These are phyloP conservation scores for Ailuropoda melanoleuca DNA, from an alignment of 2,113 vertebrate species.

Conservation along the genomic window DNA sequence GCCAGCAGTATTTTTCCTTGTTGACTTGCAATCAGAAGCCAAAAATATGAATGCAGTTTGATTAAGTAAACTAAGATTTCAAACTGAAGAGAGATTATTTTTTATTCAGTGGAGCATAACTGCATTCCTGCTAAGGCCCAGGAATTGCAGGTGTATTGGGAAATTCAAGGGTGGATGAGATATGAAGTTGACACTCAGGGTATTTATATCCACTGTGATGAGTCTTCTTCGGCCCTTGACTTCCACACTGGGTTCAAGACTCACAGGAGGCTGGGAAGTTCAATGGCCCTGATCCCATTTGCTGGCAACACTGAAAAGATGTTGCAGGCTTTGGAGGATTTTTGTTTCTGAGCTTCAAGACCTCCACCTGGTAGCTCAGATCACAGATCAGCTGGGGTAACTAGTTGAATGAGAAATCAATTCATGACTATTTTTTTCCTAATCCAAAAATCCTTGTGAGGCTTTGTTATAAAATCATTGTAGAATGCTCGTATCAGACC, in stretches of 20 bases:
- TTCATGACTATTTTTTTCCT: neutral
- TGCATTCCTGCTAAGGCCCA: neutral
- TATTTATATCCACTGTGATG: neutral
- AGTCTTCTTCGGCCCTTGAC: neutral
- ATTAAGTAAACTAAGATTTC: neutral
- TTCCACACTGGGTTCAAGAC: neutral
- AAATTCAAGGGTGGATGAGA: neutral
- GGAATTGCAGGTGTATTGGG: neutral
- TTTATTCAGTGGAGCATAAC: neutral
- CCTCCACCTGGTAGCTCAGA: neutral
- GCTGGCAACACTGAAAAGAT: neutral
- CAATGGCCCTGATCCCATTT: neutral
- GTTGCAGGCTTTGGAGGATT: neutral
- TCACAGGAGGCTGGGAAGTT: neutral
- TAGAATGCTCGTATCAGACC: neutral
- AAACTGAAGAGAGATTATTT: neutral
- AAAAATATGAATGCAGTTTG: neutral
- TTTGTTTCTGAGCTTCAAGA: neutral
- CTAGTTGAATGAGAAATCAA: neutral
- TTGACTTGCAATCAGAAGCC: neutral
- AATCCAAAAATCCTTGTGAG: neutral
- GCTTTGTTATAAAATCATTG: neutral
- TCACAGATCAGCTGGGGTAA: neutral
- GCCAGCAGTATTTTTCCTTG: neutral
- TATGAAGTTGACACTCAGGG: neutral